phyloP scores from a whole-genome alignment of 2,113 vertebrate species.

The Muscicapa adusta region DNA sequence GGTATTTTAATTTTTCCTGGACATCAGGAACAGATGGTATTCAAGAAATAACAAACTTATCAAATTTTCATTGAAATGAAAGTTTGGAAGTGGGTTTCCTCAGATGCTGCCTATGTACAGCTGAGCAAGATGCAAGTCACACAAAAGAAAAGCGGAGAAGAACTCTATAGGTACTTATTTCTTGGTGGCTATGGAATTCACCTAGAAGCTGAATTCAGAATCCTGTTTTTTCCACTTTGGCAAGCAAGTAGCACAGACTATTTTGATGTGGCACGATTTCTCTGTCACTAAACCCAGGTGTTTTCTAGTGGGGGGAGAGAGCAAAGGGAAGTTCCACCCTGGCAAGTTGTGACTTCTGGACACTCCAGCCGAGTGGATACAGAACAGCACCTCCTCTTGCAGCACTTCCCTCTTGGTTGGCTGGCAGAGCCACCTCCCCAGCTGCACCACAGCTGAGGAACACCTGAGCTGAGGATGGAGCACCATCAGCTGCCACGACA shows the following conservation, averaged over 20 bases:
- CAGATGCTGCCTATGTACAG: accelerated
- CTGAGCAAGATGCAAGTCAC: not conserved
- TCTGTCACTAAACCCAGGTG: not conserved
- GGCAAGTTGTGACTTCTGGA: not conserved
- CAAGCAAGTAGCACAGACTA: not conserved
- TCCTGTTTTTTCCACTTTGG: not conserved
- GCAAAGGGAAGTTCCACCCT: not conserved
- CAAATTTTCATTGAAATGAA: not conserved
- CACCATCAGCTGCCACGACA: not conserved
- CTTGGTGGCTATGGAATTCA: not conserved
- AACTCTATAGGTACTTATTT: not conserved
- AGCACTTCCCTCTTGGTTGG: not conserved
- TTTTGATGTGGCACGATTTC: not conserved
- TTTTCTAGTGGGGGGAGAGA: not conserved
- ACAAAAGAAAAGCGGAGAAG: not conserved
- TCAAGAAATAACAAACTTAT: not conserved
- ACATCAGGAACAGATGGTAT: not conserved
- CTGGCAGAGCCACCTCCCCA: not conserved
- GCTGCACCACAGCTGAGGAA: not conserved
- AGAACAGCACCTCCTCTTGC: not conserved
- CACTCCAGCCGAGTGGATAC: not conserved
- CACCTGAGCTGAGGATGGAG: not conserved
- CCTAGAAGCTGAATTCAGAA: not conserved
- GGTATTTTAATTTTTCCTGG: not conserved
- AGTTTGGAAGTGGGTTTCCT: not conserved